phyloP scores from a whole-genome alignment of 2,888 invertebrate genomes.

The Pomacea canaliculata region DNA sequence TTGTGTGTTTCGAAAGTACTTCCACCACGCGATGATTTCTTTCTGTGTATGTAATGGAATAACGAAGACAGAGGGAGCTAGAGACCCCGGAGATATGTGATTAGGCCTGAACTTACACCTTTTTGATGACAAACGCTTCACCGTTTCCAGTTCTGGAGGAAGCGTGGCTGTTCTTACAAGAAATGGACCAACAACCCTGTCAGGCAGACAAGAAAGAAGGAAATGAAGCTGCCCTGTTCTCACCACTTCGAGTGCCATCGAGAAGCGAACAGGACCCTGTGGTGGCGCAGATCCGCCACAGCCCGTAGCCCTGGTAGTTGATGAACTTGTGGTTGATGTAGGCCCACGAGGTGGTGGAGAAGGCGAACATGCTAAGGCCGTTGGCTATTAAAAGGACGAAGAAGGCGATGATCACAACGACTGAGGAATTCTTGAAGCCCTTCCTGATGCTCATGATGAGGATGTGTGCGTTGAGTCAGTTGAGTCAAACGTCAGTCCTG shows the following conservation, averaged over 20 bases:
- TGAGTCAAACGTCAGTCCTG: no score
- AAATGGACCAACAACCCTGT: no score
- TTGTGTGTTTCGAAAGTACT: no score
- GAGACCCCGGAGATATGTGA: no score
- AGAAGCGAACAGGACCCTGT: neutral
- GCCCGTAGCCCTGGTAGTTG: slow-evolving; percentile 7
- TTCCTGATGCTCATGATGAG: slow-evolving; percentile 20
- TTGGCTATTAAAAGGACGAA: slow-evolving; percentile 21
- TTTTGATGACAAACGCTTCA: no score
- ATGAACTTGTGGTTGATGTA: neutral
- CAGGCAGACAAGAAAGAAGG: neutral
- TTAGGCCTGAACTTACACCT: no score
- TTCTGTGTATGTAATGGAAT: no score
- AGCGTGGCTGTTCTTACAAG: no score
- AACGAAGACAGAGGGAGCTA: no score
- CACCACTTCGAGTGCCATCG: slow-evolving; percentile 12
- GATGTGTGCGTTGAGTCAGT: no score
- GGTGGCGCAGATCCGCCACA: slow-evolving; percentile 15
- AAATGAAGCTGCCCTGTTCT: neutral
- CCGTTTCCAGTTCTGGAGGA: no score
- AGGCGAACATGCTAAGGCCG: slow-evolving; percentile 26
- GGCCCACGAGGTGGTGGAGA: slow-evolving; percentile 26
- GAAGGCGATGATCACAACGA: slow-evolving; percentile 21
- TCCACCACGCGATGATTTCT: no score
- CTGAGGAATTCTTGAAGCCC: slow-evolving; percentile 23